These are phyloP conservation scores for Telenomus remus DNA, from an alignment of 1,140 invertebrate genomes.

Conservation along the genomic window DNA sequence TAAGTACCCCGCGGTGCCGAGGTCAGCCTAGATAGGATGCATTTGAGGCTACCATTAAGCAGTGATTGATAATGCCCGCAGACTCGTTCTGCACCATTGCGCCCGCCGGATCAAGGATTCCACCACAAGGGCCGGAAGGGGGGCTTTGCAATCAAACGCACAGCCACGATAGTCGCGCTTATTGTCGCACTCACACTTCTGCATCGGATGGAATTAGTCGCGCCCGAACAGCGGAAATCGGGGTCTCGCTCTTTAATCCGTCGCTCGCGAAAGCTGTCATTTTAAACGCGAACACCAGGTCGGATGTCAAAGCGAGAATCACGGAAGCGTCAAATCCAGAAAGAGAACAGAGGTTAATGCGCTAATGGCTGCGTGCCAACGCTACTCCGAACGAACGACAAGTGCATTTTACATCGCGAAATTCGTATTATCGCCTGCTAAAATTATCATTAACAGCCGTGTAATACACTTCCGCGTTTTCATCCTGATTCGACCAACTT, in stretches of 20 bases:
- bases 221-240: conserved; percentile 57
- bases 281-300: conserved; percentile 25
- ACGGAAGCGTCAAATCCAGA: conserved; percentile 24
- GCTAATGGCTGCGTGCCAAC: conserved; percentile 4
- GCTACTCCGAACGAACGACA: background rate
- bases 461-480: too few relatives aligned
- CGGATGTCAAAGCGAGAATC: conserved; percentile 29
- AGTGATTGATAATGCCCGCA: conserved; percentile 71
- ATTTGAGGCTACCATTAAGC: conserved; percentile 70
- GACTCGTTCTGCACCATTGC: conserved; percentile 67
- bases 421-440: too few relatives aligned
- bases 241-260: conserved; percentile 20
- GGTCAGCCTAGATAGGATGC: conserved; percentile 67
- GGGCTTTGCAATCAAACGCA: conserved; percentile 52
- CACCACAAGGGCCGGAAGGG: conserved; percentile 58
- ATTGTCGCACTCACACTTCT: conserved; percentile 63
- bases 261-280: conserved; percentile 51
- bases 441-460: too few relatives aligned
- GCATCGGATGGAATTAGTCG: conserved; percentile 65
- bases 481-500: too few relatives aligned
- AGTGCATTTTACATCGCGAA: background rate
- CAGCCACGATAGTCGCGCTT: conserved; percentile 22
- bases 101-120: conserved; percentile 63
- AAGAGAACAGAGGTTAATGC: conserved; percentile 7
- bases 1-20: conserved; percentile 53